These are phyloP conservation scores for Spondyliosoma cantharus DNA, from an alignment of 2,797 vertebrate species.

Conservation along the genomic window DNA sequence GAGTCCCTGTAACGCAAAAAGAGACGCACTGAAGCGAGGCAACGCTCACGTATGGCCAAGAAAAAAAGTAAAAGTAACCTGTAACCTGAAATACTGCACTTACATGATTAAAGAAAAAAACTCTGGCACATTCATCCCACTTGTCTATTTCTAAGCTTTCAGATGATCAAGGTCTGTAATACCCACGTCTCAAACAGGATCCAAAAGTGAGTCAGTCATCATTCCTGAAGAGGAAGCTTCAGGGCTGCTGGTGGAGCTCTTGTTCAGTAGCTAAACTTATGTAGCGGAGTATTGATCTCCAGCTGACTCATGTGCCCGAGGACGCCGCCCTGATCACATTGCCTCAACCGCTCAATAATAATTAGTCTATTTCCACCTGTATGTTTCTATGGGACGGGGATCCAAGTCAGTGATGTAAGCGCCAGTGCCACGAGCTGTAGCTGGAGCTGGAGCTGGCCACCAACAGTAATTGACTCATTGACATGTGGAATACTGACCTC, in stretches of 20 bases:
- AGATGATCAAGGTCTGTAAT: not conserved
- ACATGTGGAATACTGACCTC: slow-evolving; percentile 48
- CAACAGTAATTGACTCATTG: slow-evolving; percentile 65
- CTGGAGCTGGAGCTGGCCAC: not conserved
- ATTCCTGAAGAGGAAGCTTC: not conserved
- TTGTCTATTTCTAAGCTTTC: not conserved
- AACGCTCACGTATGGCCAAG: too few relatives aligned
- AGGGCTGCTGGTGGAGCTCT: slow-evolving; percentile 2
- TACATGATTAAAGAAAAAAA: not conserved
- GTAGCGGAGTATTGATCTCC: slow-evolving; percentile 51
- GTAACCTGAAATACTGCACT: not conserved
- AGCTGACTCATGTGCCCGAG: slow-evolving; percentile 38
- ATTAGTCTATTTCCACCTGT: slow-evolving; percentile 67
- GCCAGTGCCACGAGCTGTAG: slow-evolving; percentile 46
- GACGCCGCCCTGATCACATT: slow-evolving; percentile 34
- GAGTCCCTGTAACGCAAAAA: too few relatives aligned
- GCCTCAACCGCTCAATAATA: slow-evolving; percentile 68
- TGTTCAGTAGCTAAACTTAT: not conserved
- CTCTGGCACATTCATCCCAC: not conserved
- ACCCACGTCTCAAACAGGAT: not conserved
- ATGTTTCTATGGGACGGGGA: slow-evolving; percentile 26
- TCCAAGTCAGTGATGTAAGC: slow-evolving; percentile 34
- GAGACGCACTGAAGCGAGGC: too few relatives aligned
- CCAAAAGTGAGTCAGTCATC: not conserved
- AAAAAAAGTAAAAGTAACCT: too few relatives aligned